Conservation (phyloP, 2,888 invertebrate genomes). For the Deroplatys truncata region DNA sequence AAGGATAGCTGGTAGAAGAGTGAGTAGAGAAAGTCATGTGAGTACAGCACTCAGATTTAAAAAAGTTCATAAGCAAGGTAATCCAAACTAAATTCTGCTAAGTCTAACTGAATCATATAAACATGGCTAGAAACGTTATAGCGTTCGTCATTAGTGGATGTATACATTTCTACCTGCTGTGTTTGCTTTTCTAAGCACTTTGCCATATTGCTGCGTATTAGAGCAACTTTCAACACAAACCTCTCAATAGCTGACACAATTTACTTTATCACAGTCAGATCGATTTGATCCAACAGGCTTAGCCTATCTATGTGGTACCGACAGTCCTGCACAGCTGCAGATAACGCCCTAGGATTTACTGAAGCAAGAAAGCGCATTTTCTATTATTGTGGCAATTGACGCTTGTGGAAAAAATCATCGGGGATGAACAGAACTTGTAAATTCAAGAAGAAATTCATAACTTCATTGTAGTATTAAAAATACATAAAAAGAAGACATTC, state of each 20-base stretch:
- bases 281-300: not conserved
- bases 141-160: not conserved
- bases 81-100: too few relatives aligned
- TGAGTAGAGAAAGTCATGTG: too few relatives aligned
- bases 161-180: not conserved
- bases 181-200: not conserved
- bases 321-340: not conserved
- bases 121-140: not conserved
- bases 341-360: not conserved
- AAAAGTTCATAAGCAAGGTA: too few relatives aligned
- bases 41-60: too few relatives aligned
- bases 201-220: not conserved
- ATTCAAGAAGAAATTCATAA: not conserved
- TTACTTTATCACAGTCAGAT: not conserved
- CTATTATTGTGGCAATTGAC: not conserved
- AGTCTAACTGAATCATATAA: not conserved
- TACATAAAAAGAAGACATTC: too few relatives aligned
- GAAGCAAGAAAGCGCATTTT: not conserved
- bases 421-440: not conserved
- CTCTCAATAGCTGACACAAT: not conserved
- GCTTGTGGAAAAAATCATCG: not conserved
- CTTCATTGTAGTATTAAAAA: too few relatives aligned
- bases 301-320: not conserved
- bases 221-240: not conserved
- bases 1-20: too few relatives aligned